Evolutionary conservation across 2,113 vertebrate species (phyloP).

Genomic region (Rhipidura dahli): DNA sequence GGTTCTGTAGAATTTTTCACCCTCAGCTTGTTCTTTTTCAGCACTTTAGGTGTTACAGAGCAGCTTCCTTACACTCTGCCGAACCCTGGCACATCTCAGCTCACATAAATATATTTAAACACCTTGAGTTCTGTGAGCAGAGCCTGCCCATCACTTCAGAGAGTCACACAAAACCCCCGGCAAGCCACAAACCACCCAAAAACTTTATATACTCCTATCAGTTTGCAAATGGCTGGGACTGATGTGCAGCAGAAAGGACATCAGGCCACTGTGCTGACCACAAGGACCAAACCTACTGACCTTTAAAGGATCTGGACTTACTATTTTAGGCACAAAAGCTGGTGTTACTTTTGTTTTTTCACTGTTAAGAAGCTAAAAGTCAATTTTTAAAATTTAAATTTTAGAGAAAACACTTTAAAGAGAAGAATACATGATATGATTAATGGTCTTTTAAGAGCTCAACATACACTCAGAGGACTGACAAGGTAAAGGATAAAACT

Average conservation of each 20-base stretch:
- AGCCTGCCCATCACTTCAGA: neutral
- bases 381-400: neutral
- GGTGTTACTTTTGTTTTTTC: neutral
- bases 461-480: neutral
- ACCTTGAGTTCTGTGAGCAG: neutral
- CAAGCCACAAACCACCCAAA: neutral
- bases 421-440: neutral
- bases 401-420: neutral
- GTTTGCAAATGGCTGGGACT: neutral
- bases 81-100: neutral
- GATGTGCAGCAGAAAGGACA: neutral
- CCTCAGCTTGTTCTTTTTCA: neutral
- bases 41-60: neutral
- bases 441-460: neutral
- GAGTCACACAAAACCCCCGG: neutral
- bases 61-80: neutral
- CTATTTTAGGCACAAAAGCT: neutral
- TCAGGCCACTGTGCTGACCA: neutral
- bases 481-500: neutral
- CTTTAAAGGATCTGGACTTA: neutral
- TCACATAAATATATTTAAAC: neutral
- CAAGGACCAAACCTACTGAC: neutral
- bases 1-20: neutral
- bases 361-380: neutral
- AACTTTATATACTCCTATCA: accelerated